Evolutionary conservation across 2,888 invertebrate genomes (phyloP).

Genomic region (Rhimphoctona megacephalus): DNA sequence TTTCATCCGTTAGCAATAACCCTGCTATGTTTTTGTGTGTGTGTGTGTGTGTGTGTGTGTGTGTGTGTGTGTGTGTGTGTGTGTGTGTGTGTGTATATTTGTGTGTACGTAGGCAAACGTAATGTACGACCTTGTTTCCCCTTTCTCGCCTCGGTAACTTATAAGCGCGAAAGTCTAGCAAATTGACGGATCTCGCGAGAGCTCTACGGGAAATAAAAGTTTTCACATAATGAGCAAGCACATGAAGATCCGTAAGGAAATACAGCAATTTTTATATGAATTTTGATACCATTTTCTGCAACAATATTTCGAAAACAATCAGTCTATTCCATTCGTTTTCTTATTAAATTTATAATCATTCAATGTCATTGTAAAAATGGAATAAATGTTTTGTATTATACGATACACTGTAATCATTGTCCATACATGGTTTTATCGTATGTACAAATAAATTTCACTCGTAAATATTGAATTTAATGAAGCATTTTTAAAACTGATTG

Average conservation of each 20-base stretch:
- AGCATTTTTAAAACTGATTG: too few relatives aligned
- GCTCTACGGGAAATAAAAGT: background rate
- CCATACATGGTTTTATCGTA: too few relatives aligned
- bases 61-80: conserved; percentile 50
- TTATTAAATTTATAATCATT: background rate
- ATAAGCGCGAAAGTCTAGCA: conserved; percentile 37
- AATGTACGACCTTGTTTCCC: conserved; percentile 62
- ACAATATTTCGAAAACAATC: background rate
- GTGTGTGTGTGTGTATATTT: conserved; percentile 30
- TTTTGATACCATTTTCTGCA: background rate
- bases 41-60: conserved; percentile 4
- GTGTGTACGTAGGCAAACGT: conserved; percentile 34
- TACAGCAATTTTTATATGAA: background rate
- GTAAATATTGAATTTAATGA: too few relatives aligned
- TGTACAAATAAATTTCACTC: too few relatives aligned
- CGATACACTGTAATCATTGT: too few relatives aligned
- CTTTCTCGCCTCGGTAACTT: conserved; percentile 41
- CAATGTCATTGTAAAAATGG: background rate
- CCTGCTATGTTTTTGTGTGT: conserved; percentile 44
- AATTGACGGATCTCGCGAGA: conserved; percentile 44
- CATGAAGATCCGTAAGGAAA: background rate
- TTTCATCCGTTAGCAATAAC: conserved; percentile 55
- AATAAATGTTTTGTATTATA: too few relatives aligned
- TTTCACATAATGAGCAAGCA: conserved; percentile 21
- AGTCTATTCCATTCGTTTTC: background rate